A percentile compares a stretch with the other conserved stretches of the same genome.
Conservation (phyloP, 2,797 vertebrate genomes). For the Xiphorhynchus erythropygius region DNA sequence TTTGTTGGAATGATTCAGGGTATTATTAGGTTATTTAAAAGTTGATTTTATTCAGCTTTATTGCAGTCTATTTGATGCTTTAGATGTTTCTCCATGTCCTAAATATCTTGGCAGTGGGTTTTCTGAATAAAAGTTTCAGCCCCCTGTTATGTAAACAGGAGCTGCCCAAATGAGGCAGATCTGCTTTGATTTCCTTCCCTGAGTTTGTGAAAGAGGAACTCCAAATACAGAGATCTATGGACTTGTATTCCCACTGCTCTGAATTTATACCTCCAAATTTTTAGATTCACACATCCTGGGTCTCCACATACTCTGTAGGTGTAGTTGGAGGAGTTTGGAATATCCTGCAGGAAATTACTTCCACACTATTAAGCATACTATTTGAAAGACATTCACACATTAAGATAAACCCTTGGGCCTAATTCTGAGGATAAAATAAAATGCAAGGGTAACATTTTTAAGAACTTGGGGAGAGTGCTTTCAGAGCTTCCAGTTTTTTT, state of each 20-base stretch:
- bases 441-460: background rate
- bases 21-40: background rate
- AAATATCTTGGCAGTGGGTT: background rate
- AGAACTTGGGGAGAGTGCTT: background rate
- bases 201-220: background rate
- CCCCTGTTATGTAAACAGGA: background rate
- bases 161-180: background rate
- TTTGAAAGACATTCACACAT: background rate
- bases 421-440: background rate
- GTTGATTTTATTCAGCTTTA: background rate
- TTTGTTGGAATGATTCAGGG: background rate
- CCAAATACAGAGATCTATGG: background rate
- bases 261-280: background rate
- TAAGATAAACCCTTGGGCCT: background rate
- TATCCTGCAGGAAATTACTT: background rate
- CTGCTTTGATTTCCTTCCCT: background rate
- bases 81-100: background rate
- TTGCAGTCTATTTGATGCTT: background rate
- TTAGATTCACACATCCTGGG: background rate
- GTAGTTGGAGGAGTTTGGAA: background rate
- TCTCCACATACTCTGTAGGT: background rate
- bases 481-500: background rate
- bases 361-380: accelerated
- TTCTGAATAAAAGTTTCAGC: background rate
- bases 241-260: background rate